Evolutionary conservation across 2,113 vertebrate genomes (phyloP).

Genomic region (Genyomyrus donnyi): DNA sequence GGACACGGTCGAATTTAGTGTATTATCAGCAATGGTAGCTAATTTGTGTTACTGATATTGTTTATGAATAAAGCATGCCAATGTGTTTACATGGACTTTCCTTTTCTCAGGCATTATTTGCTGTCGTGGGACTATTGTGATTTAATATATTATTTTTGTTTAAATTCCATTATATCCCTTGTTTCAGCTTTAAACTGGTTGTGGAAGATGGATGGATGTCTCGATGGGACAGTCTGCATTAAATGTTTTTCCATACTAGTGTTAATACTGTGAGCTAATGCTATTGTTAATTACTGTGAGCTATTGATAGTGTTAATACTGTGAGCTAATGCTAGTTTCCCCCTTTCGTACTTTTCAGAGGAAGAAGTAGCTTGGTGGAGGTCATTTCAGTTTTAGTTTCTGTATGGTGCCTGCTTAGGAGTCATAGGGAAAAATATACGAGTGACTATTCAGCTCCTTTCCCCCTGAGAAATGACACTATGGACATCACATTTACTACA

Average conservation of each 20-base stretch:
- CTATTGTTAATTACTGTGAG: too few species aligned
- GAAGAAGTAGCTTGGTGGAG: neutral
- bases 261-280: neutral
- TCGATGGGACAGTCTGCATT: neutral
- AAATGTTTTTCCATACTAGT: neutral
- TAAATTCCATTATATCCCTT: neutral
- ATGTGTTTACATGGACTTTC: neutral
- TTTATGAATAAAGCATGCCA: neutral
- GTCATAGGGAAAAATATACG: neutral
- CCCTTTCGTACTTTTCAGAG: neutral
- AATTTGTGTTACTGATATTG: neutral
- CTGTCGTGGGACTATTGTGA: neutral
- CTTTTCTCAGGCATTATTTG: neutral
- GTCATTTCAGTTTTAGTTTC: neutral
- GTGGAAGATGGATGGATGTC: neutral
- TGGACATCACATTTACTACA: neutral
- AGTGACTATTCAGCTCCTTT: neutral
- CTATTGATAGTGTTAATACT: too few species aligned
- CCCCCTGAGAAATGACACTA: neutral
- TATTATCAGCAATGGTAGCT: neutral
- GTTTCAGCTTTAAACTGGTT: neutral
- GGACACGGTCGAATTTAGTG: neutral
- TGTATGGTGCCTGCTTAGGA: neutral
- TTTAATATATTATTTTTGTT: neutral
- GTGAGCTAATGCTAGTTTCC: neutral